Base-by-base conservation (phyloP, 2,888 invertebrate species). In the Leucophora obtusa region DNA sequence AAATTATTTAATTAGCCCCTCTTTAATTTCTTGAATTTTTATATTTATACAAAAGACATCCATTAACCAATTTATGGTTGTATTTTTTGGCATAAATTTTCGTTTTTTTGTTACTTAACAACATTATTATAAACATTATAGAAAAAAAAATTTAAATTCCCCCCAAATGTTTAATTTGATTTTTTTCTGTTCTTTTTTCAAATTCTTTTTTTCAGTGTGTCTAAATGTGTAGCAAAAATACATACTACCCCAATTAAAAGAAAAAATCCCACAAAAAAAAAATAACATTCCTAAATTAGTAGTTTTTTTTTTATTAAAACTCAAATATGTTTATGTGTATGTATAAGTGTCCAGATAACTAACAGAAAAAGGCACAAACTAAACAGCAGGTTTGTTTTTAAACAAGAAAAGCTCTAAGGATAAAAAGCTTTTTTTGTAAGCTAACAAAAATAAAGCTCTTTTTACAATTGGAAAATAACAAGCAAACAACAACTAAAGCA, bases 141-240 rank as follows among this genome's bases (percentile, higher is more conserved):
- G 15, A 54, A 33, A 58, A 35, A 35, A 24, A 17, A 9, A 50
- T 51, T 43, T 17, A 47, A 54, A 18, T 17, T 28, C 24, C 58
- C 65, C 58, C 38, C n/a, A 62, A n/a, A 47, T 18, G 51, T 24
- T 56, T 69, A 58, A 56, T 63, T 68, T 62, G n/a, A 63, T 62
- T 63, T 62, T 68, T 76, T 72, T 62, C 60, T 74, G 71, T 81
- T 73, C 4, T 56, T 75, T 74, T 79, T 80, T 69, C 51, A 2
- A 79, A 74, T 63, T 82, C 76, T 82, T 83, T 79, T 82, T 83
- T 83, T 83, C 82, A 74, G 82, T 82, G 83, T 83, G 56, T 83
- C 79, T 83, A 82, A 77, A 69, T 82, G 82, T 83, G 83, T 83
- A 83, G 83, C 77, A 77, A 77, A 71, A 70, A 50, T 59, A 63